These are phyloP conservation scores for Harpalus rufipes DNA, from an alignment of 2,888 invertebrate species.

Conservation along the genomic window DNA sequence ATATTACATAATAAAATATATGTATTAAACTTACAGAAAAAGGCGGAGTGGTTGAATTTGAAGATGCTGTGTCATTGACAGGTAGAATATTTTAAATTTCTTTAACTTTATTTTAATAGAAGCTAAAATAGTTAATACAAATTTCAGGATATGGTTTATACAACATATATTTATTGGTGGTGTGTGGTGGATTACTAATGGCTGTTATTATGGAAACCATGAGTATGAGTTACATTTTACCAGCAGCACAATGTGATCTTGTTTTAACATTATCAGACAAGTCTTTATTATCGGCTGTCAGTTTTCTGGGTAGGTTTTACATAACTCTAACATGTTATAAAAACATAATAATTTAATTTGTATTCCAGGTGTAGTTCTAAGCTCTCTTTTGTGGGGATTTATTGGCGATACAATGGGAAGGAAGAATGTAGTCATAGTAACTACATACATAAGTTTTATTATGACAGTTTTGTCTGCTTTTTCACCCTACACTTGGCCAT, in stretches of 20 bases:
- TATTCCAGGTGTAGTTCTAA: slow-evolving; percentile 78
- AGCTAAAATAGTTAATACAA: neutral
- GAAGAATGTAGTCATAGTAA: slow-evolving; percentile 78
- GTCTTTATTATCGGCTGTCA: slow-evolving; percentile 83
- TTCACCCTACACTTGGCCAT: slow-evolving; percentile 78
- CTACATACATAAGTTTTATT: slow-evolving; percentile 77
- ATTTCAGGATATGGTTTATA: slow-evolving; percentile 81
- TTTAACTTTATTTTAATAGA: too few relatives aligned
- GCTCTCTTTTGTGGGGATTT: slow-evolving; percentile 82
- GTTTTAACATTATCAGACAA: slow-evolving; percentile 81
- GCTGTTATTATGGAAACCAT: slow-evolving; percentile 85
- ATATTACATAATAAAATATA: neutral
- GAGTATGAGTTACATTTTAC: slow-evolving; percentile 83
- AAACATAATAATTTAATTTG: neutral
- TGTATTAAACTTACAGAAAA: slow-evolving; percentile 23
- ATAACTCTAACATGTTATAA: neutral
- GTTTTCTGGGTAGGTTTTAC: slow-evolving; percentile 80
- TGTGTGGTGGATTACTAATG: slow-evolving; percentile 83
- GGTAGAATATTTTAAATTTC: slow-evolving; percentile 8
- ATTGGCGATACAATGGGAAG: slow-evolving; percentile 80
- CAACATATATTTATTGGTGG: slow-evolving; percentile 81
- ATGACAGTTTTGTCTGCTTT: slow-evolving; percentile 79
- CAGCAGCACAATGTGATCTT: slow-evolving; percentile 84
- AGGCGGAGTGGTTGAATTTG: slow-evolving; percentile 54
- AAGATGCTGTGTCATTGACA: slow-evolving; percentile 61